phyloP scores from a whole-genome alignment of 1,140 invertebrate genomes.

The Tetragnatha versicolor region DNA sequence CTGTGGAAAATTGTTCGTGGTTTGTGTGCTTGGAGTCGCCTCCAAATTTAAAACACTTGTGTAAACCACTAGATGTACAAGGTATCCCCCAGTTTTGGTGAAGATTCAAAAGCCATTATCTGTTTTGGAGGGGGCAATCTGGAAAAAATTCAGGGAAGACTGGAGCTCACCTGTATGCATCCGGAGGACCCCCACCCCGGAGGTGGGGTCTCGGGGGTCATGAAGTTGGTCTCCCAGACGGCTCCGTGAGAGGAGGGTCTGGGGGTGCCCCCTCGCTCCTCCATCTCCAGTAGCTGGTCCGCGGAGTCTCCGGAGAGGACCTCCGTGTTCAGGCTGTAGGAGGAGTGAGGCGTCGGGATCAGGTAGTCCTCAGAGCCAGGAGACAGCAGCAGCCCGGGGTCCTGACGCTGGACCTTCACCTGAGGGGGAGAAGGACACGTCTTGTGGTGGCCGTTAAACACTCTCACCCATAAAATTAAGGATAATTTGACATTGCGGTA shows the following conservation, averaged over 20 bases:
- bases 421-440: conserved; percentile 2
- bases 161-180: conserved; percentile 15
- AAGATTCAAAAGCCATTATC: too few species aligned
- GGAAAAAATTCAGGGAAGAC: not conserved
- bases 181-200: not conserved
- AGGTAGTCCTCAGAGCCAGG: conserved; percentile 67
- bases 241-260: conserved; percentile 9
- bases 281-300: conserved; percentile 56
- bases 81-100: too few species aligned
- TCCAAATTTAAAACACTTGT: too few species aligned
- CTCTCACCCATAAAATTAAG: too few species aligned
- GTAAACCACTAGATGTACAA: too few species aligned
- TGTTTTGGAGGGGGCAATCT: too few species aligned
- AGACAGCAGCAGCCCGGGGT: conserved; percentile 56
- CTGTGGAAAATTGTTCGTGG: too few species aligned
- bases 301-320: conserved; percentile 55
- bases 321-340: conserved; percentile 59
- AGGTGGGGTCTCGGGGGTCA: conserved; percentile 14
- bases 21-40: too few species aligned
- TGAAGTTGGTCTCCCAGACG: conserved; percentile 41
- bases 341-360: conserved; percentile 64
- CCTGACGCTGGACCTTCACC: conserved; percentile 37
- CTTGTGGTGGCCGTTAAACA: too few species aligned
- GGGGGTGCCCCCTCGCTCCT: conserved; percentile 15
- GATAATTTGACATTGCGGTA: too few species aligned